These are phyloP conservation scores for Selenia dentaria DNA, from an alignment of 2,888 invertebrate species.

Conservation along the genomic window DNA sequence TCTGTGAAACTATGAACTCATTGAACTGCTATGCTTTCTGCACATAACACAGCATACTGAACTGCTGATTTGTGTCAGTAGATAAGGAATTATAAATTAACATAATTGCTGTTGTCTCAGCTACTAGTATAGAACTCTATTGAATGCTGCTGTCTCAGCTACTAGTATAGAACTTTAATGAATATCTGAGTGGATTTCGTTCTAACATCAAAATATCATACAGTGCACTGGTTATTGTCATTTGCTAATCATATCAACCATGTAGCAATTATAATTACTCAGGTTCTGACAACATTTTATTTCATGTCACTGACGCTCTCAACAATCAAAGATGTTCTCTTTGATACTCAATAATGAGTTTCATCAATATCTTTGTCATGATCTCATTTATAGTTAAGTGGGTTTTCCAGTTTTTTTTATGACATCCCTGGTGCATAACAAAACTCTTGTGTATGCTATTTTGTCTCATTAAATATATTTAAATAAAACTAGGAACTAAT, in stretches of 20 bases:
- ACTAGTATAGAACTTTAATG: slow-evolving; percentile 1
- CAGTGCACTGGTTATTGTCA: slow-evolving; percentile 7
- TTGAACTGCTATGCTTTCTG: slow-evolving; percentile 2
- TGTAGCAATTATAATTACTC: slow-evolving; percentile 6
- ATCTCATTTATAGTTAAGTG: slow-evolving; percentile 4
- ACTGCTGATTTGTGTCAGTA: slow-evolving; percentile 5
- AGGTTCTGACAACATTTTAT: not conserved
- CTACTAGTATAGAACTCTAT: slow-evolving; percentile 1
- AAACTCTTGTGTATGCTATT: not conserved
- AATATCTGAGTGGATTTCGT: slow-evolving; percentile 2
- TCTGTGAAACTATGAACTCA: slow-evolving; percentile 6
- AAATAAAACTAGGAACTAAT: too few species aligned
- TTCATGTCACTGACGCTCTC: slow-evolving; percentile 3
- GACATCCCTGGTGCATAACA: slow-evolving; percentile 1
- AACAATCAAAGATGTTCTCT: slow-evolving; percentile 5
- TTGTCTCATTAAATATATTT: not conserved
- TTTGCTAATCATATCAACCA: slow-evolving; percentile 9
- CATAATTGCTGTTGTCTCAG: slow-evolving; percentile 11
- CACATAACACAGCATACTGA: slow-evolving; percentile 3
- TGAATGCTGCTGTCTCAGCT: slow-evolving; percentile 14
- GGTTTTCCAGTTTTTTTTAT: slow-evolving; percentile 10
- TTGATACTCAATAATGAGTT: slow-evolving; percentile 4
- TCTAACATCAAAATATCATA: slow-evolving; percentile 4
- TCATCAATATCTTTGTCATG: slow-evolving; percentile 9
- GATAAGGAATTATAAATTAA: slow-evolving; percentile 4